Base-by-base conservation (phyloP, 2,888 invertebrate genomes). In the Dione vanillae region DNA sequence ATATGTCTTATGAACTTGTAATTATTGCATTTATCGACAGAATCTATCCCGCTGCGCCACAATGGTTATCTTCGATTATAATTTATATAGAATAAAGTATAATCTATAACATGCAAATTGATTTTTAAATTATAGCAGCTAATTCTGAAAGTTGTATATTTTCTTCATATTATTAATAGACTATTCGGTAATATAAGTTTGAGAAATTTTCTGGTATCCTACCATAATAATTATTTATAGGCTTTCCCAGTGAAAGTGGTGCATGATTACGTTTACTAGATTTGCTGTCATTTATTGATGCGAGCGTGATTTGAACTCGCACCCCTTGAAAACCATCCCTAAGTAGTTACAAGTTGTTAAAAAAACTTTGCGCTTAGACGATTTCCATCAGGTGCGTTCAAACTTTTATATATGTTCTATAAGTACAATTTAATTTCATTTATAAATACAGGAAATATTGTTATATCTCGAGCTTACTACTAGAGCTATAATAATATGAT, bases 141-240 rank as follows among this genome's bases (percentile, higher is more conserved):
- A 51, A 40, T 41, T 67, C 16, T 51, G 35, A 52, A 67, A 61
- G 61, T 67, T 41, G 61, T 66, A n/a, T 67, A 61, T 61, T 59
- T 27, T 67, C 67, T 43, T n/a, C 43, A 27, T 61, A 61, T 52
- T 61, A 51, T 61, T 67, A 67, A 67, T 61, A 35, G 14, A 8
- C 14, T 27, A 10, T 67, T 67, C 54, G 59, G 56, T 54, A 20
- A 59, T 41, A 27, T 19, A 67, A 67, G 67, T 61, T 61, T 35
- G 67, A 59, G 67, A 67, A 67, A 67, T 61, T 67, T 52, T 51
- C 59, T 41, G 51, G 52, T 51, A 61, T 19, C 59, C 41, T 35
- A 67, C 20, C 14, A 27, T 51, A 59, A 59, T 49, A 43, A 27
- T 59, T 20, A 43, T 43, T 1, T 67, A 41, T 67, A 41, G 27